Conservation (phyloP, 2,113 vertebrate genomes). For the Patagioenas fasciata region DNA sequence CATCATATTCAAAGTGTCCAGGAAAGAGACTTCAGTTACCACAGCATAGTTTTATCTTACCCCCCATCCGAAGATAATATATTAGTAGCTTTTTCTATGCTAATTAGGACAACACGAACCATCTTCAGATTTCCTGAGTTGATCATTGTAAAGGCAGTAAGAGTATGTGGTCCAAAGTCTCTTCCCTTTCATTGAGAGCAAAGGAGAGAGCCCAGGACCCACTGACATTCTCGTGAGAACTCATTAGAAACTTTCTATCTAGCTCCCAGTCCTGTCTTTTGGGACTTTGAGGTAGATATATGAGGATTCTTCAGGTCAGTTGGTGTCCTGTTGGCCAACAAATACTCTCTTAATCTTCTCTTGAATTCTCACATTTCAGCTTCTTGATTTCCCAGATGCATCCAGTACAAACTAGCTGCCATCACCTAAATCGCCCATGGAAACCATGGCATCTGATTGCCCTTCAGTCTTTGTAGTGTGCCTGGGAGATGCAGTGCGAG, state of each 20-base stretch:
- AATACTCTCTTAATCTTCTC: not conserved
- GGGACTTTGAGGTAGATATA: not conserved
- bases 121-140: not conserved
- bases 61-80: not conserved
- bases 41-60: not conserved
- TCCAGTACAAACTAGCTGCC: not conserved
- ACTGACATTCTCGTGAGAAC: not conserved
- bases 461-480: not conserved
- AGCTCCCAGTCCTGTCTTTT: not conserved
- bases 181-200: not conserved
- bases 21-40: not conserved
- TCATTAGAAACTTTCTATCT: not conserved
- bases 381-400: not conserved
- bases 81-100: not conserved
- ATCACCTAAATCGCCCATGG: rapidly evolving
- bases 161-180: not conserved
- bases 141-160: not conserved
- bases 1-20: rapidly evolving
- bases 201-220: not conserved
- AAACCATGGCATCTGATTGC: not conserved
- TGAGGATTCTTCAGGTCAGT: not conserved
- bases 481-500: not conserved
- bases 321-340: not conserved
- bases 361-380: not conserved
- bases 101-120: not conserved